Evolutionary conservation across 1,140 invertebrate species (phyloP), one percentile per base, ranked within the genome.

Genomic region (Scaptodrosophila lebanonensis): DNA sequence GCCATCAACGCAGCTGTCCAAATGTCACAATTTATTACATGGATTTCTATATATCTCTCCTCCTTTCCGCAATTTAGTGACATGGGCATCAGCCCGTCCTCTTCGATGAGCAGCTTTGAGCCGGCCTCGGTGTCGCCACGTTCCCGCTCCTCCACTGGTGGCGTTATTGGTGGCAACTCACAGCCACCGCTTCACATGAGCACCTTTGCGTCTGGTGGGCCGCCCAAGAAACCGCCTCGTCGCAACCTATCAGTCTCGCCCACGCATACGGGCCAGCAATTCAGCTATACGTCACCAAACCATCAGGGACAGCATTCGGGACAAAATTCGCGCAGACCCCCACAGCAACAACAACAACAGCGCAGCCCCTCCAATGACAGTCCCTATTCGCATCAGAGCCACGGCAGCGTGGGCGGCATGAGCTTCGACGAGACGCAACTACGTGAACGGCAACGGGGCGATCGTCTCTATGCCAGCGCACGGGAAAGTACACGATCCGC

Each of bases 161-260:
- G 70, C 11, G 53, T 75, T 16, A 63, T 53, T 11, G 39, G 50
- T n/a, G 38, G 2, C 38, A n/a, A n/a, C n/a, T n/a, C n/a, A n/a
- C 47, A 40, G 0, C 70, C 71, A 15, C 62, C 70, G 1, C 42
- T 77, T 18, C 62, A 71, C 11, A 77, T 85, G 72, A 85, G 83
- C 40, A 85, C 69, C 5, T 85, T 85, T 59, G 83, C 83, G 1
- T 89, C 95, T 90, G 77, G 93, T 32, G 94, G 93, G 22, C 94
- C 94, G 20, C 94, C 95, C 2, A 95, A 95, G 87, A 96, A 96
- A 86, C 95, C 95, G 44, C 95, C 95, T 0, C 89, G 95, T 33
- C 89, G 95, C 44, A 95, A 95, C 83, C 88, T 96, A 11, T 94
- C 94, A 13, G 92, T 95, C 15, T 96, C 94, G 1, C 95, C 95